phyloP scores from a whole-genome alignment of 2,888 invertebrate species.

The Volucella inflata region DNA sequence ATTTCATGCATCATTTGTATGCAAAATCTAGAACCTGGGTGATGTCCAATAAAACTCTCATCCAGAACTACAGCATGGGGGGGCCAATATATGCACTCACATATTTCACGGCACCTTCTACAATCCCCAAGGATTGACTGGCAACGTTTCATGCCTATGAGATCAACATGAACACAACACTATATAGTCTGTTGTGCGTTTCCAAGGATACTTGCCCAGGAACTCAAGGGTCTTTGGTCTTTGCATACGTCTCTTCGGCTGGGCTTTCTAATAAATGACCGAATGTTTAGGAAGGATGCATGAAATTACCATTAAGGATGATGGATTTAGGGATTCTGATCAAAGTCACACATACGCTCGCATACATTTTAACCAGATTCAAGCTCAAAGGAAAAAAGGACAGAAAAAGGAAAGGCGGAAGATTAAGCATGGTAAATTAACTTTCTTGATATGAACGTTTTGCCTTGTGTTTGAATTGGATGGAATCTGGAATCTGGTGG shows the following conservation, averaged over 20 bases:
- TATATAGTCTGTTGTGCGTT: slow-evolving; percentile 34
- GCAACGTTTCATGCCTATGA: slow-evolving; percentile 31
- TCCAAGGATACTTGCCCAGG: slow-evolving; percentile 34
- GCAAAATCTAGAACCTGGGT: slow-evolving; percentile 69
- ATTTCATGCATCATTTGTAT: slow-evolving; percentile 75
- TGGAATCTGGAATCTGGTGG: slow-evolving; percentile 20
- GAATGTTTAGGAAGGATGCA: slow-evolving; percentile 71
- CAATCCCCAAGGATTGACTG: slow-evolving; percentile 64
- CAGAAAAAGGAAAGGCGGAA: slow-evolving; percentile 36
- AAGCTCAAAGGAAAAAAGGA: slow-evolving; percentile 22
- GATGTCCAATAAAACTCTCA: slow-evolving; percentile 73
- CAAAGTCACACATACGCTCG: slow-evolving; percentile 48
- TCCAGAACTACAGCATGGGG: slow-evolving; percentile 51
- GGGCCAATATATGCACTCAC: slow-evolving; percentile 69
- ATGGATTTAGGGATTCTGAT: slow-evolving; percentile 62
- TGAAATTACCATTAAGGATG: slow-evolving; percentile 74
- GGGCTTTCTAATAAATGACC: slow-evolving; percentile 65
- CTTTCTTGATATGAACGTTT: slow-evolving; percentile 60
- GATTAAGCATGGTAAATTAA: slow-evolving; percentile 73
- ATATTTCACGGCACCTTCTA: slow-evolving; percentile 66
- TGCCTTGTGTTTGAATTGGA: slow-evolving; percentile 8
- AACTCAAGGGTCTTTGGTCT: slow-evolving; percentile 44
- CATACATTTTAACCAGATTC: slow-evolving; percentile 38
- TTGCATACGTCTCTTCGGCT: slow-evolving; percentile 44
- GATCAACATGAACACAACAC: slow-evolving; percentile 14